Conservation (phyloP, 2,113 vertebrate genomes). For the Tauraco erythrolophus region DNA sequence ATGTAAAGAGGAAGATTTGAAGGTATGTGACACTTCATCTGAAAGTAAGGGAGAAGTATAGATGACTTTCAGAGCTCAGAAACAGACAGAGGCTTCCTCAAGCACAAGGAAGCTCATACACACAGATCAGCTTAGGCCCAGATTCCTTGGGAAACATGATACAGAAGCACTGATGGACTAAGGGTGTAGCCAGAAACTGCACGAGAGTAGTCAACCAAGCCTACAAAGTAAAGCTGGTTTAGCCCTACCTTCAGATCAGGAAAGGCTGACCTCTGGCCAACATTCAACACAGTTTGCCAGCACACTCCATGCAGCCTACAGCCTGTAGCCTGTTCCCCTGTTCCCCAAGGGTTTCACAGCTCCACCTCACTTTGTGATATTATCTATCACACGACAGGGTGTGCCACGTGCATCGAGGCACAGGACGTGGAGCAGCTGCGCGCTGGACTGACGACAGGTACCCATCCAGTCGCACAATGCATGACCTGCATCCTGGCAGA, state of each 20-base stretch:
- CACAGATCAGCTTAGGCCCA: accelerated
- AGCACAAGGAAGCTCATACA: not conserved
- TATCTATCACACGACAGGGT: not conserved
- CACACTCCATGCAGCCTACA: not conserved
- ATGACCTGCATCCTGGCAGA: not conserved
- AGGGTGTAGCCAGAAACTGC: not conserved
- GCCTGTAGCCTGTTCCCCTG: not conserved
- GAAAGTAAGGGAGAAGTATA: not conserved
- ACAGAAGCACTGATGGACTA: not conserved
- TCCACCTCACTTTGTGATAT: not conserved
- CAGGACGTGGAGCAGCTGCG: not conserved
- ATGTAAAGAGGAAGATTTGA: not conserved
- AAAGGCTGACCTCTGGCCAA: not conserved
- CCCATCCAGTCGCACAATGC: not conserved
- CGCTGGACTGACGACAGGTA: not conserved
- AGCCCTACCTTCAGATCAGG: not conserved
- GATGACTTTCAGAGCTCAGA: not conserved
- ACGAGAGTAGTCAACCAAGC: not conserved
- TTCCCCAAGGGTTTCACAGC: not conserved
- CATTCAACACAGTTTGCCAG: not conserved
- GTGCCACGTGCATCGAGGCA: accelerated
- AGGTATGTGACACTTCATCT: not conserved
- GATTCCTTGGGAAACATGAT: not conserved
- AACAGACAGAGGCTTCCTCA: not conserved
- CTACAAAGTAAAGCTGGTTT: not conserved